Conservation (phyloP, 2,888 invertebrate genomes). For the Stenichneumon culpator region DNA sequence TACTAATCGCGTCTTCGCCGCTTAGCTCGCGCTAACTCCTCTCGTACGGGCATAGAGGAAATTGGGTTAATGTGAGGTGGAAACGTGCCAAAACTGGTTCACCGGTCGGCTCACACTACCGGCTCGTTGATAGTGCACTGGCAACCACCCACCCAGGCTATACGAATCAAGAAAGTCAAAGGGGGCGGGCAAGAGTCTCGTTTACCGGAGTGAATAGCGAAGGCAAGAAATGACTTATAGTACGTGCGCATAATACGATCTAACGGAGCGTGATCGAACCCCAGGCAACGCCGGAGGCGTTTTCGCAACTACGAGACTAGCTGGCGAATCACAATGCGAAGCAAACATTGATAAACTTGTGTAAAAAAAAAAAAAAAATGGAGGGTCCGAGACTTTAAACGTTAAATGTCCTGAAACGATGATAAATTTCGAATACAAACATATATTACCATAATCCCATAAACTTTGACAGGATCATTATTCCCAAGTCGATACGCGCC, state of each 20-base stretch:
- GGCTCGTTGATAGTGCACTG: slow-evolving; percentile 47
- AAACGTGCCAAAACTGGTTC: slow-evolving; percentile 78
- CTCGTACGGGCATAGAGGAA: slow-evolving; percentile 67
- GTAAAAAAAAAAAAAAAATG: not conserved
- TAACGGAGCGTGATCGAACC: not conserved
- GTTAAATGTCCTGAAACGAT: slow-evolving; percentile 4
- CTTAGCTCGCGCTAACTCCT: slow-evolving; percentile 60
- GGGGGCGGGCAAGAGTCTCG: slow-evolving; percentile 3
- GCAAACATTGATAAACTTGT: not conserved
- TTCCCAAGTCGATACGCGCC: slow-evolving; percentile 14
- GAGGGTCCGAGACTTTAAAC: not conserved
- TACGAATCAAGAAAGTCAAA: slow-evolving; percentile 49
- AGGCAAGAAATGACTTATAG: slow-evolving; percentile 4
- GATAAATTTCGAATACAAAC: slow-evolving; percentile 27
- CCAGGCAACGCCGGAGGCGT: not conserved
- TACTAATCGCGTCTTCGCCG: slow-evolving; percentile 74
- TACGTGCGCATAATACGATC: slow-evolving; percentile 9
- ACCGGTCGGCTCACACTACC: slow-evolving; percentile 37
- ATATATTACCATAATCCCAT: slow-evolving; percentile 37
- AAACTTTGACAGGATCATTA: slow-evolving; percentile 44
- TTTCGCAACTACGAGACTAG: not conserved
- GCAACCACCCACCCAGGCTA: not conserved
- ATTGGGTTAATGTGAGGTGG: slow-evolving; percentile 81
- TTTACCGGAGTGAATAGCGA: not conserved
- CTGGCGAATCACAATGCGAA: not conserved